Base-by-base conservation (phyloP, 2,888 invertebrate species). In the Adelphocoris suturalis region DNA sequence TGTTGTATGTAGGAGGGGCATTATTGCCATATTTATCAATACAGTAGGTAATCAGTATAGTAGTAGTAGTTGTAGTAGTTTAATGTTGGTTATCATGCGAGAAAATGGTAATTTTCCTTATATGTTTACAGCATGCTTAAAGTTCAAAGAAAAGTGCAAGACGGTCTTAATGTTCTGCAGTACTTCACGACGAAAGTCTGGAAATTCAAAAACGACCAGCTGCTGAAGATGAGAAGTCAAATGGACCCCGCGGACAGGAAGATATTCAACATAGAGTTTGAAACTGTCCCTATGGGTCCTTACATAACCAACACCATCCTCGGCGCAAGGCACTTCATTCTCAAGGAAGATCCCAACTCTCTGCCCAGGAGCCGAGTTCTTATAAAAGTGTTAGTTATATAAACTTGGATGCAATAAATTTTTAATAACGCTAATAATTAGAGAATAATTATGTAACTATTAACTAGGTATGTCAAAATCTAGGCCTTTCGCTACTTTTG, bases 101-200 rank as follows among this genome's bases (percentile, higher is more conserved):
- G 13, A 13, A 48, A 11, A 16, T 4, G 7, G 37, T 87, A 75
- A 19, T 76, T 0, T 76, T 3, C 23, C 48, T 88, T 81, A 4
- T n/a, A 4, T 86, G 86, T 92, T 94, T 94, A 90, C 94, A 97
- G 97, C 93, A 97, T 97, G 97, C 95, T 97, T 55, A 95, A 96
- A 28, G 95, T 97, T 82, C 97, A 97, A 93, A 95, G 95, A 90
- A 95, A 96, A 90, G 96, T 97, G 92, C 95, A 96, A 47, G 95
- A 96, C 90, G 97, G 97, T 0, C 94, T 97, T 47, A 96, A 96
- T 92, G 96, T 98, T 0, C 94, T 99, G 28, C 97, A 98, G 93
- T 98, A 97, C 93, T 99, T 99, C 93, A 98, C 98, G 0, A 97
- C 97, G 13, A 95, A 97, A 47, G 95, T 97, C 92, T 99, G 98